These are phyloP conservation scores for Mycetomoellerius zeteki DNA, from an alignment of 1,140 invertebrate species.

Conservation along the genomic window DNA sequence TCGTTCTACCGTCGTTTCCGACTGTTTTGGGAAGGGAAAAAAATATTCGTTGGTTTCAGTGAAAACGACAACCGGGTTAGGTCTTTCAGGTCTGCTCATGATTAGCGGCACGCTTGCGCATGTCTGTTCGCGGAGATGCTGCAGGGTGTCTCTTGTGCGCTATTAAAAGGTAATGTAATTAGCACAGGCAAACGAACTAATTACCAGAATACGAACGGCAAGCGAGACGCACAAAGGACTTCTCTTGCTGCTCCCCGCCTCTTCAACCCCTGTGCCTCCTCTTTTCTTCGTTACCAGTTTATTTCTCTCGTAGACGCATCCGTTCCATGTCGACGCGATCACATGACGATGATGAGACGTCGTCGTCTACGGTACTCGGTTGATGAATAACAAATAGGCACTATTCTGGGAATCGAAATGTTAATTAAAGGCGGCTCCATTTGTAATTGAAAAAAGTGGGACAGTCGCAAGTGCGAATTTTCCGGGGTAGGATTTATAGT, in stretches of 20 bases:
- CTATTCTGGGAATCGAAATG: constrained; percentile 77
- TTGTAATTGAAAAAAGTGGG: background rate
- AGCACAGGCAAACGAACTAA: constrained; percentile 86
- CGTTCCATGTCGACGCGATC: constrained; percentile 12
- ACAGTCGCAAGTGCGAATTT: background rate
- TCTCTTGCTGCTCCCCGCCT: background rate
- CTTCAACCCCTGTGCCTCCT: constrained; percentile 20
- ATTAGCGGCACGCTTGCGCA: constrained; percentile 44
- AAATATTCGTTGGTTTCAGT: constrained; percentile 3
- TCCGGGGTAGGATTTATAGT: background rate
- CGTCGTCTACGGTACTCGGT: constrained; percentile 39
- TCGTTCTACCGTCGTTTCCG: constrained; percentile 49
- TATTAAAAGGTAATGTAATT: constrained; percentile 84
- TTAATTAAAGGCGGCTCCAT: constrained; percentile 79
- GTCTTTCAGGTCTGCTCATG: constrained; percentile 34
- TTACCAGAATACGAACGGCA: constrained; percentile 84
- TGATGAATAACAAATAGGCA: constrained; percentile 33
- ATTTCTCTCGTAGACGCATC: constrained; percentile 42
- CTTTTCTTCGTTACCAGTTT: constrained; percentile 56
- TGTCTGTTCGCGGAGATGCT: constrained; percentile 58
- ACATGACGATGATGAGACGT: constrained; percentile 34
- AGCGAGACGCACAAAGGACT: constrained; percentile 80
- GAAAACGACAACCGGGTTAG: constrained; percentile 42
- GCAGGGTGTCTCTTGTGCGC: constrained; percentile 72
- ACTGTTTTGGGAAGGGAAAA: constrained; percentile 20